Evolutionary conservation across 2,113 vertebrate species (phyloP).

Genomic region (Phainopepla nitens): DNA sequence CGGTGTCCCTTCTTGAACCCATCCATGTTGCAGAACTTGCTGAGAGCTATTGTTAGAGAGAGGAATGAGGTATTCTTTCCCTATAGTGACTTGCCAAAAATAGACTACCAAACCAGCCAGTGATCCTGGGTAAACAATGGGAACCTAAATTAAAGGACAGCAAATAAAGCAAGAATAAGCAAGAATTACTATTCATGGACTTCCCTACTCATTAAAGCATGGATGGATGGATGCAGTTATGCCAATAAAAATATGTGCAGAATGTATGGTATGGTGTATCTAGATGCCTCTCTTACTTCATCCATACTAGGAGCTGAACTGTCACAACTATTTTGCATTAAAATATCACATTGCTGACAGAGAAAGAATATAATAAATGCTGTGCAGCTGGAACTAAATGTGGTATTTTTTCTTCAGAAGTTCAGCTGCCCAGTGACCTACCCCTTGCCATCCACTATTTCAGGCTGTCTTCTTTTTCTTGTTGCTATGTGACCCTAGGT

Average conservation of each 20-base stretch:
- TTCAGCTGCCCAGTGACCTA: not conserved
- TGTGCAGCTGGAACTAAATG: not conserved
- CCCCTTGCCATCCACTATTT: not conserved
- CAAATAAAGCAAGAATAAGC: conserved; percentile 2
- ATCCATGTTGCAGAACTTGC: not conserved
- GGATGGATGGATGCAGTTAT: not conserved
- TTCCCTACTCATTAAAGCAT: not conserved
- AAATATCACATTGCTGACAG: not conserved
- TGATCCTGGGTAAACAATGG: not conserved
- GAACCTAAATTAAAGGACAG: conserved; percentile 32
- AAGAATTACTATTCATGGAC: not conserved
- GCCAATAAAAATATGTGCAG: not conserved
- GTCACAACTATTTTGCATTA: conserved; percentile 6
- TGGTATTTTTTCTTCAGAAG: not conserved
- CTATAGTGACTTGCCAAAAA: conserved; percentile 19
- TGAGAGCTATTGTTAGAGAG: conserved; percentile 7
- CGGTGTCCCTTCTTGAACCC: not conserved
- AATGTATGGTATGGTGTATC: not conserved
- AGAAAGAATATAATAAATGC: not conserved
- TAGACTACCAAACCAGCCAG: not conserved
- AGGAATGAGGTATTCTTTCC: conserved; percentile 16
- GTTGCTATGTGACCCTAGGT: not conserved
- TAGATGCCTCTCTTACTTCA: not conserved
- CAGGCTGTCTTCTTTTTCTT: not conserved
- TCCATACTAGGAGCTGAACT: not conserved